Evolutionary conservation across 1,140 invertebrate genomes (phyloP).

Genomic region (Drosophila malerkotliana): DNA sequence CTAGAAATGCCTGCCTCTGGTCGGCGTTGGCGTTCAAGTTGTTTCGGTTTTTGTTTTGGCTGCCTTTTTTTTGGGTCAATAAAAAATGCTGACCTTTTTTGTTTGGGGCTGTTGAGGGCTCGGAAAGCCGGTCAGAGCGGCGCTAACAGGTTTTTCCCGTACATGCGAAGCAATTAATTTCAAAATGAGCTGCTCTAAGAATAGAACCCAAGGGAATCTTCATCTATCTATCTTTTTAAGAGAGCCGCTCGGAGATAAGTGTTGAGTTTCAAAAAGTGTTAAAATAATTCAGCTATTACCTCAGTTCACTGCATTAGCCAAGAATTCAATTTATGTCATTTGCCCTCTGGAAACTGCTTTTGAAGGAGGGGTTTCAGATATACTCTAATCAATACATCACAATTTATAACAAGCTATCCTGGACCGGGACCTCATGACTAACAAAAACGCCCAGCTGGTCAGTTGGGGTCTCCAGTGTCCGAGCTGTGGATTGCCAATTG

Average conservation of each 20-base stretch:
- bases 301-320: slow-evolving; percentile 4
- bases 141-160: slow-evolving; percentile 55
- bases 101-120: slow-evolving; percentile 43
- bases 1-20: slow-evolving; percentile 27
- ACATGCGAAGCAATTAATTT: slow-evolving; percentile 60
- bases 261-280: slow-evolving; percentile 1
- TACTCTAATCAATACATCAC: slow-evolving; percentile 57
- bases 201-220: slow-evolving; percentile 15
- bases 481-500: slow-evolving; percentile 35
- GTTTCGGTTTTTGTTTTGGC: slow-evolving; percentile 17
- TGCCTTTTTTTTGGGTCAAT: slow-evolving; percentile 53
- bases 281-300: background rate
- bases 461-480: slow-evolving; percentile 18
- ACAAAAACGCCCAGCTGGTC: slow-evolving; percentile 36
- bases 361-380: slow-evolving; percentile 7
- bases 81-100: slow-evolving; percentile 68
- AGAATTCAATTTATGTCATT: slow-evolving; percentile 13
- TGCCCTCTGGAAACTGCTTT: background rate
- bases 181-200: slow-evolving; percentile 37
- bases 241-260: slow-evolving; percentile 1
- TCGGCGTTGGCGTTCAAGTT: slow-evolving; percentile 25
- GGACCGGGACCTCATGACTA: slow-evolving; percentile 31
- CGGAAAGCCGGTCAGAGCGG: slow-evolving; percentile 33
- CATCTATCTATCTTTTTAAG: background rate
- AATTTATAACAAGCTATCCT: slow-evolving; percentile 32